Evolutionary conservation across 2,797 vertebrate genomes (phyloP), one percentile per base, ranked within the genome.

Genomic region (Sebastes variabilis): DNA sequence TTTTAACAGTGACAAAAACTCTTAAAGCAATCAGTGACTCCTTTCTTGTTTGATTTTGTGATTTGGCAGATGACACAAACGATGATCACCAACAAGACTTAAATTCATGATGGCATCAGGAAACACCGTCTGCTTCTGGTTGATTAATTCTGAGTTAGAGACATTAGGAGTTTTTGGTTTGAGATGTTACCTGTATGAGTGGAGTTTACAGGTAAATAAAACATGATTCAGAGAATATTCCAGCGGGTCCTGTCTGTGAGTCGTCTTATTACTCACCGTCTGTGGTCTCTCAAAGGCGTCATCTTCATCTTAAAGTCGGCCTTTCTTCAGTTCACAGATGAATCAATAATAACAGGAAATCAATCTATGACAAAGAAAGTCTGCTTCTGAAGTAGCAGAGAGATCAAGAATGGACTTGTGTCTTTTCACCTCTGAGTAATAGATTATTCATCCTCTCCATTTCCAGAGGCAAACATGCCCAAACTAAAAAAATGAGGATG

Each of bases 361-460:
- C 3, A 16, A 64, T 52, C 18, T 2, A 22, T 13, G 25, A 66
- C 13, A 4, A 46, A 75, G 49, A 36, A 11, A 7, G 52, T 65
- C 36, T 70, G n/a, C 22, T 34, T n/a, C 6, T 34, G 22, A 72
- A 60, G 20, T 7, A 69, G 24, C 24, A n/a, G 27, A 29, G 6
- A 56, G 11, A 66, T 83, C 75, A 72, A 70, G 83, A 85, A 49
- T 14, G 6, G 70, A 78, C 75, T 79, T 78, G 70, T 74, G 49
- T 34, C 29, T 52, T 61, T 62, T 64, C 46, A 70, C 69, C 24
- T 58, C 62, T 83, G 59, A 76, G 56, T 5, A 5, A 6, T 32
- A 18, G 56, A 20, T 11, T 25, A 22, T 25, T 69, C 58, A 25
- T 38, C 29, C 4, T 64, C 6, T 64, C 0, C 2, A 49, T 59